Percentiles rank a stretch among this genome's conserved stretches.
These are phyloP conservation scores for Eristalis arbustorum DNA, from an alignment of 2,888 invertebrate genomes.

Conservation along the genomic window DNA sequence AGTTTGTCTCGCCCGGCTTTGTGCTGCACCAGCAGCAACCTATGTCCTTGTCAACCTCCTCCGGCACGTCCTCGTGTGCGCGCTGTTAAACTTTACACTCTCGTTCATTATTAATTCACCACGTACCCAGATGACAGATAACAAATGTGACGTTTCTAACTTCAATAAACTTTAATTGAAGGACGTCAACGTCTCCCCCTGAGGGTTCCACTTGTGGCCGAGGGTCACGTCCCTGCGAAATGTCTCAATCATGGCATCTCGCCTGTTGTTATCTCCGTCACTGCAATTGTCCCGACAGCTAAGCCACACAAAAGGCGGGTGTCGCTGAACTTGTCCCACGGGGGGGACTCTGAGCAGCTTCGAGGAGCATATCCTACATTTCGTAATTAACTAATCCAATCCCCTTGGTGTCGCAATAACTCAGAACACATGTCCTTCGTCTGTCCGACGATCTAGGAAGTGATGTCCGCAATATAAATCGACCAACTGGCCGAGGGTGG, in stretches of 20 bases:
- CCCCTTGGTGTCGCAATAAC: neutral
- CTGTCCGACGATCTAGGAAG: neutral
- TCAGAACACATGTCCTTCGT: neutral
- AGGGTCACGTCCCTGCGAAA: neutral
- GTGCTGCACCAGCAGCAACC: too few relatives aligned
- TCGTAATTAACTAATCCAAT: conserved; percentile 7
- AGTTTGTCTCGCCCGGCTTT: neutral
- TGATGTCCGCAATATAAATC: neutral
- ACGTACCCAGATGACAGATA: neutral
- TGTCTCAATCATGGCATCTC: neutral
- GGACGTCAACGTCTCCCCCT: neutral
- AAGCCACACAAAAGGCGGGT: neutral
- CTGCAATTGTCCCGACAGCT: neutral
- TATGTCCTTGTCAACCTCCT: neutral
- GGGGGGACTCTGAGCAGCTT: neutral
- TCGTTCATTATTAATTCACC: neutral
- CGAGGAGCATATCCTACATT: neutral
- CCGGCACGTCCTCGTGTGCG: neutral
- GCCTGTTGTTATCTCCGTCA: neutral
- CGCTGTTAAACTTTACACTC: neutral
- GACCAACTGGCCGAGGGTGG: neutral
- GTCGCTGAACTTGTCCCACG: neutral
- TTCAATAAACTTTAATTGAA: neutral
- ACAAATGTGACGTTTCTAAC: neutral
- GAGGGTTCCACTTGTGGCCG: neutral